Percentiles rank a stretch among this genome's conserved stretches.
phyloP scores from a whole-genome alignment of 2,113 vertebrate species.

The Camelus dromedarius region DNA sequence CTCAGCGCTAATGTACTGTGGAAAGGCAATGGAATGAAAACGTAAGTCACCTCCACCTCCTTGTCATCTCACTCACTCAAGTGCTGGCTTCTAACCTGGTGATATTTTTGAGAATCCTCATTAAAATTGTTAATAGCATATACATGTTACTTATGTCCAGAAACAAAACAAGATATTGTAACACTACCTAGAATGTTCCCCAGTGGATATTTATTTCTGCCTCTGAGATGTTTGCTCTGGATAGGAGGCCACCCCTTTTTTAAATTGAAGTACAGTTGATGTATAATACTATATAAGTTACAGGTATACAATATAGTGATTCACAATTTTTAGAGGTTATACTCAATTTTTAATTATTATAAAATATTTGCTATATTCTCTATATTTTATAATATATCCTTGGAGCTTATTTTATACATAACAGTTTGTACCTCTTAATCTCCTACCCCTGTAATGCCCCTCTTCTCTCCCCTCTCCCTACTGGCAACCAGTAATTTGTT shows the following conservation, averaged over 20 bases:
- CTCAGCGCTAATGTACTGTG: neutral
- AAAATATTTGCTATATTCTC: neutral
- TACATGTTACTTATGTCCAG: neutral
- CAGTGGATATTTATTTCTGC: neutral
- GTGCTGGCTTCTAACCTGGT: neutral
- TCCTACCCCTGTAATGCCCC: fast-evolving
- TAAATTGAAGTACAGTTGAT: neutral
- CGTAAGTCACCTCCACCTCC: neutral
- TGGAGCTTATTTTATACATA: neutral
- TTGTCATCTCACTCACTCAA: neutral
- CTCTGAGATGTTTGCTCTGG: neutral
- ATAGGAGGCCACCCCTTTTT: neutral
- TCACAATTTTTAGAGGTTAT: neutral
- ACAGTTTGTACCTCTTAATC: fast-evolving
- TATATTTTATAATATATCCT: neutral
- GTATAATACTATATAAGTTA: neutral
- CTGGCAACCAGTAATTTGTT: neutral
- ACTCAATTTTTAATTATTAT: neutral
- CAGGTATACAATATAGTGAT: neutral
- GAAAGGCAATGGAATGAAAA: neutral
- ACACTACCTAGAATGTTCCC: neutral
- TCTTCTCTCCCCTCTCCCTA: neutral
- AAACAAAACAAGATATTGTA: neutral
- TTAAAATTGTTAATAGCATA: neutral
- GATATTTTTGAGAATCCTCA: neutral